These are phyloP conservation scores for Hippocampus guttulatus DNA, from an alignment of 2,113 vertebrate genomes.

Conservation along the genomic window DNA sequence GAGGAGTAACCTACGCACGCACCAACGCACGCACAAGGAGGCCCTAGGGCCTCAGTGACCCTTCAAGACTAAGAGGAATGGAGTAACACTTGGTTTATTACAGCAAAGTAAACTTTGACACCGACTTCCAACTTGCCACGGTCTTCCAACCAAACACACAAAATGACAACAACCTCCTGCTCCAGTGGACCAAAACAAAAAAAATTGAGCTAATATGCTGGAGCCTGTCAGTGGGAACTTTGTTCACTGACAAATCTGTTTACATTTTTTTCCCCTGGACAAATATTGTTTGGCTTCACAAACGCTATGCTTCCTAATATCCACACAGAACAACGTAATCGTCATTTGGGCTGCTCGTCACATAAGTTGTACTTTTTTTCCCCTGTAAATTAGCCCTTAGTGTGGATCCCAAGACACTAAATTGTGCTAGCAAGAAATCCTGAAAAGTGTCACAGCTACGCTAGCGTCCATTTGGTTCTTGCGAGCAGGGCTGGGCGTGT, in stretches of 20 bases:
- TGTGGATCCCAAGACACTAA: background rate
- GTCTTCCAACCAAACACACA: background rate
- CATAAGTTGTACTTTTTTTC: no score
- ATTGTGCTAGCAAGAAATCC: background rate
- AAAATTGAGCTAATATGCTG: no score
- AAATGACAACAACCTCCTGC: background rate
- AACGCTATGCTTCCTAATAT: no score
- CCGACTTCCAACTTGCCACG: no score
- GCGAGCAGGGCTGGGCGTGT: background rate
- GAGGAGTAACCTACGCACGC: constrained; percentile 74
- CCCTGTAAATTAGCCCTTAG: background rate
- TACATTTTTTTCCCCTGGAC: no score
- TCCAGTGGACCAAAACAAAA: no score
- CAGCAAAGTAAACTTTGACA: background rate
- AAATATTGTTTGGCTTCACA: no score
- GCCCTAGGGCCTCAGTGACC: constrained; percentile 28
- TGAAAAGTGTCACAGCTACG: background rate
- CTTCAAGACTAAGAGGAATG: background rate
- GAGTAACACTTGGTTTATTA: background rate
- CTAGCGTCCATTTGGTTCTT: background rate
- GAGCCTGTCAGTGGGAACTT: no score
- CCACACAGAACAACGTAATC: no score
- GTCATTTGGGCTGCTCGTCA: no score
- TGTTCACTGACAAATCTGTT: no score
- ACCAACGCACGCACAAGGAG: constrained; percentile 69